Evolutionary conservation across 64 coral and sea anemone genomes (phyloP).

Genomic region (Orbicella faveolata): DNA sequence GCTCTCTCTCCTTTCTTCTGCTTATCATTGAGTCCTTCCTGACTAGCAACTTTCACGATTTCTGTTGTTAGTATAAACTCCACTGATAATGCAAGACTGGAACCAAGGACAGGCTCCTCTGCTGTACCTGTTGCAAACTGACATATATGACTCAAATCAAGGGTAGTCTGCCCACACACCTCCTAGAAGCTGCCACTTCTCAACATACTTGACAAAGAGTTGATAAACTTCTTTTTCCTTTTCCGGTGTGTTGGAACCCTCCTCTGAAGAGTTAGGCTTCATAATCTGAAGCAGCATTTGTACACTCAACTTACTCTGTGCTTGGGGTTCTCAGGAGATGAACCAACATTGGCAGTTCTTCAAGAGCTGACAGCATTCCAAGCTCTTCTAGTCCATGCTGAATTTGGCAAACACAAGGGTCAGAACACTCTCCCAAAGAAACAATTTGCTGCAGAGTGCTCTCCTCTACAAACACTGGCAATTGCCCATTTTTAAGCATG

Average conservation of each 20-base stretch:
- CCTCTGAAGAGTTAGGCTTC: conserved; percentile 55
- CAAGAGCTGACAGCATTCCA: conserved; percentile 45
- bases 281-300: conserved; percentile 51
- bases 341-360: conserved; percentile 34
- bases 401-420: conserved; percentile 58
- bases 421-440: neutral
- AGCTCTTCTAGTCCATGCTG: conserved; percentile 46
- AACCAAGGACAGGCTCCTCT: conserved; percentile 66
- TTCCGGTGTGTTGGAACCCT: conserved; percentile 46
- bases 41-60: conserved; percentile 14
- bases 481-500: conserved; percentile 41
- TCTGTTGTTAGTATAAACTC: conserved; percentile 48
- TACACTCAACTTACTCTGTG: conserved; percentile 27
- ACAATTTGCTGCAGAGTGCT: conserved; percentile 37
- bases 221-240: conserved; percentile 67
- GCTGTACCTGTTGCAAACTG: conserved; percentile 57
- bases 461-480: conserved; percentile 31
- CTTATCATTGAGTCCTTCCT: neutral
- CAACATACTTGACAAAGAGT: too few relatives aligned
- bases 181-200: too few relatives aligned
- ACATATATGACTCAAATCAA: conserved; percentile 52
- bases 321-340: conserved; percentile 51
- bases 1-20: neutral
- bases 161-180: conserved; percentile 30
- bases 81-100: conserved; percentile 15